These are phyloP conservation scores for Melanerpes aurifrons DNA, from an alignment of 2,113 vertebrate genomes.

Conservation along the genomic window DNA sequence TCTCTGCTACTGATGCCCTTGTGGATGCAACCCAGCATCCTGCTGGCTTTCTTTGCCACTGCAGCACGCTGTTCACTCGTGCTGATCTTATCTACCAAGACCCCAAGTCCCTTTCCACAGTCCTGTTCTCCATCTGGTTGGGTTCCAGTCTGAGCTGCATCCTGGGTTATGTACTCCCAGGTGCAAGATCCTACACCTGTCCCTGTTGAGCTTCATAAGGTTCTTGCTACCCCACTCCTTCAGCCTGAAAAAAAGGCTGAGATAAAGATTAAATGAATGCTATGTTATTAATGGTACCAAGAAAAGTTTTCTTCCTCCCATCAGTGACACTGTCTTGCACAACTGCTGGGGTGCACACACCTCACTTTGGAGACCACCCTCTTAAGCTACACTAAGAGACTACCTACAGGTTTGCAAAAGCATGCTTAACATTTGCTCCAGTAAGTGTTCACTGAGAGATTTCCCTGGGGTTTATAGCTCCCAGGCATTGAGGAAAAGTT, in stretches of 20 bases:
- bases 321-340: not conserved
- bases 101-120: too few relatives aligned
- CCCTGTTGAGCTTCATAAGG: too few relatives aligned
- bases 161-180: too few relatives aligned
- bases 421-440: not conserved
- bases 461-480: not conserved
- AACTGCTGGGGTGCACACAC: not conserved
- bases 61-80: too few relatives aligned
- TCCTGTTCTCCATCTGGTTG: too few relatives aligned
- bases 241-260: not conserved
- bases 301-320: not conserved
- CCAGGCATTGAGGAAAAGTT: not conserved
- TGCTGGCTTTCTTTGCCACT: too few relatives aligned
- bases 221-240: too few relatives aligned
- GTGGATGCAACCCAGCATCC: too few relatives aligned
- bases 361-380: not conserved
- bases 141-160: too few relatives aligned
- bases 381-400: not conserved
- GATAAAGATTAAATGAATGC: not conserved
- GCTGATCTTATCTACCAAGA: too few relatives aligned
- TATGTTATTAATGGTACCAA: not conserved
- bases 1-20: too few relatives aligned
- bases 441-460: not conserved
- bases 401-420: not conserved
- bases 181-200: too few relatives aligned